Conservation (phyloP, 2,888 invertebrate genomes). For the Leistus spinibarbis region DNA sequence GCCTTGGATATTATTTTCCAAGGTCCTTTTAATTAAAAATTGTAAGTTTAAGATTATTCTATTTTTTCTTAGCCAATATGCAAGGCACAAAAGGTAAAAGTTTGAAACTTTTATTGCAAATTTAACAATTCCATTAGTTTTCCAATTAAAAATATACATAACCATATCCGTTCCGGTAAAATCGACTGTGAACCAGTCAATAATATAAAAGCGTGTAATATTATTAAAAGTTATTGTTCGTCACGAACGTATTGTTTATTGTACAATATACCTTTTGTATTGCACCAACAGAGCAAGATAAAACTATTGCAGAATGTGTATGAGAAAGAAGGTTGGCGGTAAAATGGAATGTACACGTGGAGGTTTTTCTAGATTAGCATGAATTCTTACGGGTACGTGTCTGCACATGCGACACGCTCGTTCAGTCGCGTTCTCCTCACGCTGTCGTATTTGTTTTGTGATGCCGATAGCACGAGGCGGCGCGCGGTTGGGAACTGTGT, state of each 20-base stretch:
- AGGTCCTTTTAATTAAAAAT: too few species aligned
- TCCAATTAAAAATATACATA: background rate
- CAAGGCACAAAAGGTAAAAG: too few species aligned
- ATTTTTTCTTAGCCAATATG: too few species aligned
- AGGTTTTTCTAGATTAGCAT: background rate
- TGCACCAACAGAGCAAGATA: background rate
- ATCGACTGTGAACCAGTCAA: background rate
- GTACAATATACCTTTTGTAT: background rate
- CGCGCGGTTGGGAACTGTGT: background rate
- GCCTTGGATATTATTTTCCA: too few species aligned
- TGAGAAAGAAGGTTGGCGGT: background rate
- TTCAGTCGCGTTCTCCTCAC: background rate
- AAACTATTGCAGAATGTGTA: background rate
- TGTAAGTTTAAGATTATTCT: too few species aligned
- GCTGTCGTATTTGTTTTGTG: background rate
- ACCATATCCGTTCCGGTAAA: background rate
- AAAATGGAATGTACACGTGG: background rate
- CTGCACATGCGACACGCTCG: background rate
- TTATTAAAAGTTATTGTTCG: background rate
- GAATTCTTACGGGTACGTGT: background rate
- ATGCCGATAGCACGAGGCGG: background rate
- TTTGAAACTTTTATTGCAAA: too few species aligned
- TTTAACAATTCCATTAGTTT: background rate
- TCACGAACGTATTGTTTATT: background rate
- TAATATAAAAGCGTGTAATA: background rate